A percentile compares a stretch with the other conserved stretches of the same genome.
Conservation (phyloP, 2,797 vertebrate species). For the Rhynchonycteris naso region DNA sequence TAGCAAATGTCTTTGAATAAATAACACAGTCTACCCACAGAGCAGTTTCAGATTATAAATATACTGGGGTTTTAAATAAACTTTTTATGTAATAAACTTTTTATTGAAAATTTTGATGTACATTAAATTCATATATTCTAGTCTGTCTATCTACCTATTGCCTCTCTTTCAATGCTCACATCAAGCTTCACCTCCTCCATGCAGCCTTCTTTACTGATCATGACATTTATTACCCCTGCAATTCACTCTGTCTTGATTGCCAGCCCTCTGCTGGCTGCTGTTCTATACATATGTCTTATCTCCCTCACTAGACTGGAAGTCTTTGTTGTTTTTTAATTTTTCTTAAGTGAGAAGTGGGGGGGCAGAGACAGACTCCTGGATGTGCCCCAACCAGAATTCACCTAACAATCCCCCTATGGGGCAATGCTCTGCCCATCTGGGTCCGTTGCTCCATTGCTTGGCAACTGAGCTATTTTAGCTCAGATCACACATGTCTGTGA, state of each 20-base stretch:
- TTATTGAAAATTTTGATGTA: not conserved
- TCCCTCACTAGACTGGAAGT: not conserved
- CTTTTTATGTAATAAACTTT: not conserved
- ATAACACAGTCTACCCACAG: not conserved
- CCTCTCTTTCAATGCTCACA: not conserved
- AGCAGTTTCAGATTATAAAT: not conserved
- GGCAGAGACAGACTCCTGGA: no score
- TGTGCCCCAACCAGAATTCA: no score
- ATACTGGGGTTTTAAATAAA: not conserved
- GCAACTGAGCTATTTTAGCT: no score
- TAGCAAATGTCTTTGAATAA: slow-evolving; percentile 3
- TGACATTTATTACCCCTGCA: not conserved
- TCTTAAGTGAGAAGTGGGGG: no score
- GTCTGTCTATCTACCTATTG: not conserved
- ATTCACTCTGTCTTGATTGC: not conserved
- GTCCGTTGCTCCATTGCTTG: no score
- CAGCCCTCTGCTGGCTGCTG: not conserved
- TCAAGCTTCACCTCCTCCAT: not conserved
- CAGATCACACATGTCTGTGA: no score
- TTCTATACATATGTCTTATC: not conserved
- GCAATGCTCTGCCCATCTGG: no score
- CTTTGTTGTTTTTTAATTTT: no score
- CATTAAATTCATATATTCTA: not conserved
- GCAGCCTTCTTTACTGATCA: not conserved
- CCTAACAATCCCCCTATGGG: no score